Evolutionary conservation across 2,797 vertebrate species (phyloP).

Genomic region (Xenentodon cancila): DNA sequence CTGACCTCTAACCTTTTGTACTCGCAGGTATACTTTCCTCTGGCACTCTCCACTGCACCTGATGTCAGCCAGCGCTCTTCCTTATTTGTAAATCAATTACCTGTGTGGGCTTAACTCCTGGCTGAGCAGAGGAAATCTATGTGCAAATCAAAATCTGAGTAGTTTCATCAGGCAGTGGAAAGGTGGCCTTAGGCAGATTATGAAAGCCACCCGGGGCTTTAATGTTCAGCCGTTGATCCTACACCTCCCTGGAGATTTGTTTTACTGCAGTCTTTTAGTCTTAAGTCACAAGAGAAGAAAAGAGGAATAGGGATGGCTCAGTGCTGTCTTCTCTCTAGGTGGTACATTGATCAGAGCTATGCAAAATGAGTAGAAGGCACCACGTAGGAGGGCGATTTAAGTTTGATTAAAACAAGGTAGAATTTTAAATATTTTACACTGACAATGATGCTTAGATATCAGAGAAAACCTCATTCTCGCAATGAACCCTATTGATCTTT

Average conservation of each 20-base stretch:
- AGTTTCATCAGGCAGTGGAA: conserved; percentile 50
- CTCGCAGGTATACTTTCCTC: background rate
- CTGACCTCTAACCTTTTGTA: conserved; percentile 30
- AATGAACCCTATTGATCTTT: conserved; percentile 5
- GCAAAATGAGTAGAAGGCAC: conserved; percentile 10
- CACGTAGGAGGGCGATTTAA: background rate
- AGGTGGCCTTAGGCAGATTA: conserved; percentile 59
- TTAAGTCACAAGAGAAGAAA: conserved; percentile 27
- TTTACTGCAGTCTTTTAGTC: conserved; percentile 56
- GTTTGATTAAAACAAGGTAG: conserved; percentile 9
- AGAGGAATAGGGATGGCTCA: conserved; percentile 25
- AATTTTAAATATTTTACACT: conserved; percentile 23
- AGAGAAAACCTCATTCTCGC: conserved; percentile 3
- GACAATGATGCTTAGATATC: conserved; percentile 2
- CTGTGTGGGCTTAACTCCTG: conserved; percentile 5
- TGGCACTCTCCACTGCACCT: conserved; percentile 20
- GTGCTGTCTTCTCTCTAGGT: conserved; percentile 62
- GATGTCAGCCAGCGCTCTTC: conserved; percentile 13
- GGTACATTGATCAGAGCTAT: conserved; percentile 72
- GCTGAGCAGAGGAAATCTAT: conserved; percentile 21
- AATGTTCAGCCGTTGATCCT: conserved; percentile 52
- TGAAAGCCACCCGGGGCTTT: conserved; percentile 66
- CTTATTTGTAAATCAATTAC: conserved; percentile 39
- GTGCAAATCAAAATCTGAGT: conserved; percentile 24
- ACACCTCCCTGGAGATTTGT: conserved; percentile 38